Base-by-base conservation (phyloP, 2,888 invertebrate species). In the Escarpia spicata region DNA sequence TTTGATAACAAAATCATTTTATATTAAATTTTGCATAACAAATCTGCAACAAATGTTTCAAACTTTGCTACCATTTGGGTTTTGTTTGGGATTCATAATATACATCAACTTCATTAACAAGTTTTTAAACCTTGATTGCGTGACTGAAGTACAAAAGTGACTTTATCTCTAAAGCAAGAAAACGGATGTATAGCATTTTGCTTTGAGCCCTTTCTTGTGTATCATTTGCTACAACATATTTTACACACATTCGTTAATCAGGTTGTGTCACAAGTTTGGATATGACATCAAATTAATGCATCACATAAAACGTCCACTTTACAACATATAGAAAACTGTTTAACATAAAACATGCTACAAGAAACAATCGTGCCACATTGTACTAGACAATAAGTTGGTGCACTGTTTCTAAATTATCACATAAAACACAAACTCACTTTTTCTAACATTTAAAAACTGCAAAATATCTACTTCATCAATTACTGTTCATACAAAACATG, bases 401-500 rank as follows among this genome's bases (percentile, higher is more conserved):
- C 75, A 26, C n/a, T 75, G n/a, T 75, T 75, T 75, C 75, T 75
- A 75, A 75, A 75, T 75, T 26, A 15, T 75, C 75, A 75, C 75
- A 75, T 75, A 75, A 75, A 75, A 52, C 10, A 9, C 52, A 52
- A 75, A 75, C n/a, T 75, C 75, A 60, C 19, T 60, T 75, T 75
- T 2, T 26, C 75, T 75, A 75, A 75, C 75, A 75, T 26, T 6
- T n/a, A 75, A 75, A 75, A n/a, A 75, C n/a, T 75, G 75, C n/a
- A 26, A 26, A 26, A 26, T 75, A 26, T 75, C 75, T 75, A 75
- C 75, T 75, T 75, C 75, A 3, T 75, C 75, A 75, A n/a, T 15
- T 75, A 75, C 75, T 26, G 75, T 75, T 75, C 75, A 15, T 75
- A n/a, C 75, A 75, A 75, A 75, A 75, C 75, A 75, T 75, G n/a